A percentile compares a stretch with the other conserved stretches of the same genome.
Conservation (phyloP, 1,140 invertebrate species). For the Orius laevigatus region DNA sequence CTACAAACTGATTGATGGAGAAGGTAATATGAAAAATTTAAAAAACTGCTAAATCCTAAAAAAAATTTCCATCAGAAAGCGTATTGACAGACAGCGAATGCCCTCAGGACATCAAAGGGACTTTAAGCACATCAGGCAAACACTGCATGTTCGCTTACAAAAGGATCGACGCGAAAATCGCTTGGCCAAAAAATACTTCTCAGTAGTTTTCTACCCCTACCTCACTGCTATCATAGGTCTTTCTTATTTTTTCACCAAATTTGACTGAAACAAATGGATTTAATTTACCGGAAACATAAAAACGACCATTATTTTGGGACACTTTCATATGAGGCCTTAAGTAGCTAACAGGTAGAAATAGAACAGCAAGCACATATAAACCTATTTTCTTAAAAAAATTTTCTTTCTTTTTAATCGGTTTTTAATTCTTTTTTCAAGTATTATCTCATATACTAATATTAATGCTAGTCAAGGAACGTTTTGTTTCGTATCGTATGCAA, state of each 20-base stretch:
- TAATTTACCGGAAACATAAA: not conserved
- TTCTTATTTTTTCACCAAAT: not conserved
- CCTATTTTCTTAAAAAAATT: no score
- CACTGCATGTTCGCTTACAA: constrained; percentile 88
- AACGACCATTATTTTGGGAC: not conserved
- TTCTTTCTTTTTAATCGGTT: no score
- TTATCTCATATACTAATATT: constrained; percentile 4
- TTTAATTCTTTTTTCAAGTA: no score
- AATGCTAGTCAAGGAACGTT: constrained; percentile 8
- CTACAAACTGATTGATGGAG: constrained; percentile 76
- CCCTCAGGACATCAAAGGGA: constrained; percentile 62
- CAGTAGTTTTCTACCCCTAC: constrained; percentile 9
- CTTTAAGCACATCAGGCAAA: constrained; percentile 47
- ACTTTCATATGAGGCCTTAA: constrained; percentile 13
- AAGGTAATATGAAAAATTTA: constrained; percentile 40
- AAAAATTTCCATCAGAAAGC: constrained; percentile 47
- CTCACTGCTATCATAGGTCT: constrained; percentile 5
- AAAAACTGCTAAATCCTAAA: not conserved
- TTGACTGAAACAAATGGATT: not conserved
- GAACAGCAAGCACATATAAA: no score
- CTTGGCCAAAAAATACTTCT: constrained; percentile 62
- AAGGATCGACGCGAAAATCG: constrained; percentile 87
- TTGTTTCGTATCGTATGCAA: constrained; percentile 4
- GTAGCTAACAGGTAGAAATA: constrained; percentile 1
- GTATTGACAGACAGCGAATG: constrained; percentile 72